A percentile compares a stretch with the other conserved stretches of the same genome.
phyloP scores from a whole-genome alignment of 1,140 invertebrate species.

The Papilio helenus region DNA sequence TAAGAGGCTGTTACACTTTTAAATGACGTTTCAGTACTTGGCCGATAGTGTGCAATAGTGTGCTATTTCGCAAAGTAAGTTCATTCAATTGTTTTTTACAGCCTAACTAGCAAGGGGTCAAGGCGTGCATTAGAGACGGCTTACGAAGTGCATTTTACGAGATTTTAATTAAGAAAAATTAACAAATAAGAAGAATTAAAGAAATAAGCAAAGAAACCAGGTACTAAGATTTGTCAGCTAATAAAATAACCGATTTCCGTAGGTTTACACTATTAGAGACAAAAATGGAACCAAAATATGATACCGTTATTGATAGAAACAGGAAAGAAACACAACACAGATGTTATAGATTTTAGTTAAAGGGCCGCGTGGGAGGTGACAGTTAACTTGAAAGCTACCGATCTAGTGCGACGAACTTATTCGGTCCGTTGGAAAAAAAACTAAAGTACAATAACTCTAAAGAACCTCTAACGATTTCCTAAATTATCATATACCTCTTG shows the following conservation, averaged over 20 bases:
- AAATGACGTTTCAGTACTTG: too few relatives aligned
- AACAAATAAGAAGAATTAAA: too few relatives aligned
- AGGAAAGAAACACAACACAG: neutral
- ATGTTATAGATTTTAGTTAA: neutral
- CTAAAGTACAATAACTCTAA: neutral
- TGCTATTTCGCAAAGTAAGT: neutral
- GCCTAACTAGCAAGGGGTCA: neutral
- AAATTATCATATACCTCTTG: neutral
- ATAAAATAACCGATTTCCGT: too few relatives aligned
- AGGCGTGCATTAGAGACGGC: conserved; percentile 7
- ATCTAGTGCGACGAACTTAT: neutral
- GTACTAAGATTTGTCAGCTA: too few relatives aligned
- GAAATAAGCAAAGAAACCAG: too few relatives aligned
- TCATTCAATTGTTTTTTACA: conserved; percentile 15
- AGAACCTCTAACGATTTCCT: too few relatives aligned
- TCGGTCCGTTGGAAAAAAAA: neutral
- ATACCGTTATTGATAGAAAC: neutral
- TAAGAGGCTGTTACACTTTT: too few relatives aligned
- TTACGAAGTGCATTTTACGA: neutral
- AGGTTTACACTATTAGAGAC: neutral
- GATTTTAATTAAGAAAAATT: neutral
- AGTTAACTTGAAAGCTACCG: conserved; percentile 19
- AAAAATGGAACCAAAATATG: neutral
- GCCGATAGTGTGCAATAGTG: neutral
- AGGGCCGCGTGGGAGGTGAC: conserved; percentile 14